Evolutionary conservation across 2,797 vertebrate species (phyloP).

Genomic region (Avahi laniger): DNA sequence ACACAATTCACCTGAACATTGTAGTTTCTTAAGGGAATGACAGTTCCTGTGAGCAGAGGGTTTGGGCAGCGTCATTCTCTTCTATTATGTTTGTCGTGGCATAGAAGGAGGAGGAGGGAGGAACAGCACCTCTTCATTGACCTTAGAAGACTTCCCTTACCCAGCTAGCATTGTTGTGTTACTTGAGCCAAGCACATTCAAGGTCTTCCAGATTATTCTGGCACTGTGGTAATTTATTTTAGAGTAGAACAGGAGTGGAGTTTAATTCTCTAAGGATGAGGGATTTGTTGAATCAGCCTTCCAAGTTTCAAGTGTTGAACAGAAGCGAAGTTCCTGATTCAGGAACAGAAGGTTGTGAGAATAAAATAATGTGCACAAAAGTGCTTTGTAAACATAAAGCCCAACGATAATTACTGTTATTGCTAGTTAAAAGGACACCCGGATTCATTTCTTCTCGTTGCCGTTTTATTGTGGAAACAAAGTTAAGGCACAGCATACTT

Average conservation of each 20-base stretch:
- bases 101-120: not conserved
- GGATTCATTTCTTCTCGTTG: not conserved
- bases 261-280: not conserved
- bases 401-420: not conserved
- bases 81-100: not conserved
- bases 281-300: constrained; percentile 36
- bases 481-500: not conserved
- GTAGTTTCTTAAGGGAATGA: not conserved
- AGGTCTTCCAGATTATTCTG: not conserved
- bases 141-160: not conserved
- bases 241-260: not conserved
- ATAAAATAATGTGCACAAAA: not conserved
- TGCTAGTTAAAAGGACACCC: not conserved
- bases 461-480: not conserved
- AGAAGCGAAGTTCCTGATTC: not conserved
- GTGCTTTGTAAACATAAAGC: not conserved
- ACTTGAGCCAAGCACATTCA: constrained; percentile 11
- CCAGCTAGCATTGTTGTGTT: not conserved
- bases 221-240: not conserved
- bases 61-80: not conserved
- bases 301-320: not conserved
- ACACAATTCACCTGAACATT: not conserved
- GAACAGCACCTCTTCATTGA: not conserved
- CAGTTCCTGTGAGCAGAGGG: not conserved
- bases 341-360: not conserved